Evolutionary conservation across 2,888 invertebrate genomes (phyloP).

Genomic region (Tenthredo livida): DNA sequence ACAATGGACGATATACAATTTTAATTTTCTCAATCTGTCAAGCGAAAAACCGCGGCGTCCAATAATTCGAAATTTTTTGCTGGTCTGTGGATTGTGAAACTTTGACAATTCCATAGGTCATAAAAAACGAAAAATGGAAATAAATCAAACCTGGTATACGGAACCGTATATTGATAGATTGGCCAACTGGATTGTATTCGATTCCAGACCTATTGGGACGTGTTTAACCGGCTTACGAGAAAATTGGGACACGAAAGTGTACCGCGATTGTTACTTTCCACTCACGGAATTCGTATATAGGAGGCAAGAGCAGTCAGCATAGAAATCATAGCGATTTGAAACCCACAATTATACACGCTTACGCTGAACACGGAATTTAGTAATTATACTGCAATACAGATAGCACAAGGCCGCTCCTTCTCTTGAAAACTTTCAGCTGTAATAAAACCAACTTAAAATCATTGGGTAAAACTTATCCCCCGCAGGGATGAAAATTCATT

Average conservation of each 20-base stretch:
- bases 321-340: constrained; percentile 9
- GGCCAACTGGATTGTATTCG: not conserved
- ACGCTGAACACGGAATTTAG: constrained; percentile 1
- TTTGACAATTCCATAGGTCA: constrained; percentile 12
- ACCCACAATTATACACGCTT: not conserved
- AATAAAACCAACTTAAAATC: constrained; percentile 4
- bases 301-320: not conserved
- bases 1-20: not conserved
- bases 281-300: constrained; percentile 1
- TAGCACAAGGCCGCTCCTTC: not conserved
- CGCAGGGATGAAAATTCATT: not conserved
- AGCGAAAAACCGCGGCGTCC: not conserved
- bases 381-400: constrained; percentile 10
- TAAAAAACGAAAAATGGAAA: not conserved
- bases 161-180: constrained; percentile 31
- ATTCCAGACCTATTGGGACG: constrained; percentile 6
- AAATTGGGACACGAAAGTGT: constrained; percentile 31
- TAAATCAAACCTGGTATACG: not conserved
- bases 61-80: not conserved
- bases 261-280: constrained; percentile 23
- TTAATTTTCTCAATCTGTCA: not conserved
- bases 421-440: not conserved
- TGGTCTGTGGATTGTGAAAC: not conserved
- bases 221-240: constrained; percentile 22
- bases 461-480: not conserved